phyloP scores from a whole-genome alignment of 2,113 vertebrate species.

The Psephotus haematonotus region DNA sequence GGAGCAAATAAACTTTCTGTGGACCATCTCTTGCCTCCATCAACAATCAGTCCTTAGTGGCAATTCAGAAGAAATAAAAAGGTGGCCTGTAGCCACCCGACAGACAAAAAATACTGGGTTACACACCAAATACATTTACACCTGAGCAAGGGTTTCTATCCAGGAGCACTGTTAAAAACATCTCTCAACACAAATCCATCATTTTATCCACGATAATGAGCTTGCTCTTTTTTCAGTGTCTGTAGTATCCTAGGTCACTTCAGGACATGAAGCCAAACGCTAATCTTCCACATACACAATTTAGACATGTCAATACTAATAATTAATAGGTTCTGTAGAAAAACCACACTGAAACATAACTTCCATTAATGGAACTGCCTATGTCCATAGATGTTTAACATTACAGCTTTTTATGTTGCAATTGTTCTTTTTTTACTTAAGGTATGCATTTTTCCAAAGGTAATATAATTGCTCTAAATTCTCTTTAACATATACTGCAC shows the following conservation, averaged over 20 bases:
- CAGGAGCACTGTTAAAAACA: not conserved
- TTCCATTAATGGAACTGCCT: not conserved
- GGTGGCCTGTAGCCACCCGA: fast-evolving
- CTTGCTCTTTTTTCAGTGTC: not conserved
- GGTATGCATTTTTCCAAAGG: not conserved
- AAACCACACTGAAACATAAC: not conserved
- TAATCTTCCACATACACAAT: not conserved
- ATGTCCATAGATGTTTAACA: not conserved
- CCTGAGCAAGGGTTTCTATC: not conserved
- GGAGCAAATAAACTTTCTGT: not conserved
- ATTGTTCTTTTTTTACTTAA: not conserved
- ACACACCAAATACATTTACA: not conserved
- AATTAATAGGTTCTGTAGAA: not conserved
- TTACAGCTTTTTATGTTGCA: not conserved
- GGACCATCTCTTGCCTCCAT: not conserved
- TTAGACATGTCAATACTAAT: not conserved
- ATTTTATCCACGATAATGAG: not conserved
- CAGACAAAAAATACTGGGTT: not conserved
- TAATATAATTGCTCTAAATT: not conserved
- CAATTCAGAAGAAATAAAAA: not conserved
- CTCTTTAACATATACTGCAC: not conserved
- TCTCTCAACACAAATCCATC: not conserved
- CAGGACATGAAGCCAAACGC: not conserved
- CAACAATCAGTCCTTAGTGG: not conserved
- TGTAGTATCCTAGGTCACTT: not conserved